Evolutionary conservation across 2,888 invertebrate genomes (phyloP), one percentile per base, ranked within the genome.

Genomic region (Phlogophora meticulosa): DNA sequence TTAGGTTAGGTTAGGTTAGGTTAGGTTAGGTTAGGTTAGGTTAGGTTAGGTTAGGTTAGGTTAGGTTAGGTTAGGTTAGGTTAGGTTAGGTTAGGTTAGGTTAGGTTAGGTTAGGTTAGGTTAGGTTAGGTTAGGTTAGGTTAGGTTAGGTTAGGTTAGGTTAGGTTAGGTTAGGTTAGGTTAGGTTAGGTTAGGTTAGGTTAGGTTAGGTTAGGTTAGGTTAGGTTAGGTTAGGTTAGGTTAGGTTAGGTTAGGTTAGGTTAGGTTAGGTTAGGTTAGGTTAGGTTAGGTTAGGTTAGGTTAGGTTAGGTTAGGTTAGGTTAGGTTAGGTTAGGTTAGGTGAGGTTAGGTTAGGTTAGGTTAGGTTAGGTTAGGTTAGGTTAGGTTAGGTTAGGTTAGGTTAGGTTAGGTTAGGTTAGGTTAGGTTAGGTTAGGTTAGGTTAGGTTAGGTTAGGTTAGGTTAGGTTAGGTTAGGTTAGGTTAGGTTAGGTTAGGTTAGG

Each of bases 51-150:
- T 17, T 17, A 38, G 38, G 38, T 38, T 38, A 20, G 38, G 52
- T 52, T 38, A 53, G 40, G 53, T 40, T 40, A 53, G 53, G 53
- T 52, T 52, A 52, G 38, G 52, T 52, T 52, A 52, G 38, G 52
- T 52, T 65, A 65, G 65, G 65, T 65, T 65, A 65, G 65, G 63
- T 64, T 49, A 59, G 57, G 66, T 59, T 64, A 61, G 61, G 67
- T 67, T 67, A 61, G 67, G 67, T 61, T 67, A 61, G 61, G 67
- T 56, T 67, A 67, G 67, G 67, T 67, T 57, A 61, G 61, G 61
- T 61, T 57, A 61, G 61, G 28, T 42, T 42, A 55, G 42, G 55
- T 15, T n/a, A n/a, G 43, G 55, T 15, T 57, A 61, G 70, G 60
- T 61, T 52, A 61, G 65, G 64, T 65, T 55, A 63, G 57, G 57